Percentiles rank a stretch among this genome's conserved stretches.
These are phyloP conservation scores for Poecile montanus DNA, from an alignment of 2,797 vertebrate genomes.

Conservation along the genomic window DNA sequence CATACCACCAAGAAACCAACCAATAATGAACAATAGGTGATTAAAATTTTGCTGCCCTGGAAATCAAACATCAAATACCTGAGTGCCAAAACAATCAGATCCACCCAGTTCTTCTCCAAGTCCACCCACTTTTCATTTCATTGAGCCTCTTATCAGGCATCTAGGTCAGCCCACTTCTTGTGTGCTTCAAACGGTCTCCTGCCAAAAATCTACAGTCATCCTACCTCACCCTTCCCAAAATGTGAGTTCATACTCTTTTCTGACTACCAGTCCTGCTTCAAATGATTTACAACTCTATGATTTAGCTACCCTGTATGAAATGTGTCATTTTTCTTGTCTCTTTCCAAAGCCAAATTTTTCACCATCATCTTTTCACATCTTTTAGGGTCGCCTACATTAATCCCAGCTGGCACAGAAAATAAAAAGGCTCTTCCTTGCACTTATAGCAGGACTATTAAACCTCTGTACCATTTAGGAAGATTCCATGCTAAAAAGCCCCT, in stretches of 20 bases:
- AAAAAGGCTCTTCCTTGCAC: not conserved
- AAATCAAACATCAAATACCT: constrained; percentile 27
- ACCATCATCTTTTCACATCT: not conserved
- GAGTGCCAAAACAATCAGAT: constrained; percentile 61
- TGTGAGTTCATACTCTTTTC: constrained; percentile 24
- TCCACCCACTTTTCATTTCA: constrained; percentile 54
- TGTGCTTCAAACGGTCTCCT: not conserved
- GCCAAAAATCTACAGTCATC: constrained; percentile 43
- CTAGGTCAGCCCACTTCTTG: constrained; percentile 50
- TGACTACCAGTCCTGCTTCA: not conserved
- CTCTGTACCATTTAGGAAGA: not conserved
- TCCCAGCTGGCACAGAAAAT: not conserved
- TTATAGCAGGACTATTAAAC: not conserved
- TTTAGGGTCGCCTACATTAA: not conserved
- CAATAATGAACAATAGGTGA: constrained; percentile 28
- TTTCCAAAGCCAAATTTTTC: not conserved
- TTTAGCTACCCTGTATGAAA: not conserved
- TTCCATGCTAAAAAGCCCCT: not conserved
- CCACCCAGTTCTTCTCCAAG: constrained; percentile 58
- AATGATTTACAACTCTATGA: not conserved
- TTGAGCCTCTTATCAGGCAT: constrained; percentile 49
- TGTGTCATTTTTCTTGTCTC: not conserved
- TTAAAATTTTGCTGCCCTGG: constrained; percentile 28
- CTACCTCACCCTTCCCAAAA: constrained; percentile 52
- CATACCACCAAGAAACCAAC: not conserved